Evolutionary conservation across 2,113 vertebrate genomes (phyloP), one percentile per base, ranked within the genome.

Genomic region (Megaleporinus macrocephalus): DNA sequence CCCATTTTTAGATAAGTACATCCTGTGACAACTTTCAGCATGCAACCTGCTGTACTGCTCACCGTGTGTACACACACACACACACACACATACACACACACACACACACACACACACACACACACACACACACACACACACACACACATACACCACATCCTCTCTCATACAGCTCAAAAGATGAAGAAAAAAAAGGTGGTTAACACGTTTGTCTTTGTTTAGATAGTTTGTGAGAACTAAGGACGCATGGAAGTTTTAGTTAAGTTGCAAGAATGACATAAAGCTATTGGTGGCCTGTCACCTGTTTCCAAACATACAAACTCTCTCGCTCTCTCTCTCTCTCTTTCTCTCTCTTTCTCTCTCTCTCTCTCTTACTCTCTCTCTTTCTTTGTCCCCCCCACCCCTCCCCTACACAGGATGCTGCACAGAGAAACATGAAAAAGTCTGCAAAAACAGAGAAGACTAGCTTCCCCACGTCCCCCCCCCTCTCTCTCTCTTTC

Each of bases 1-100:
- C 85, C 81, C 78, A 63, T 78, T 83, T 86, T 83, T 83, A 86
- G 81, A 86, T 83, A 86, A 86, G 71, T 36, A 86, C 81, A 83
- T 86, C 85, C 85, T 86, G 85, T 86, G 85, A 62, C 85, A 86
- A 53, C 81, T 72, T 82, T 83, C 53, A 72, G 68, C 80, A 47
- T 83, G 78, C 69, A 77, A 80, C 81, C 85, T 86, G 63, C 61
- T 83, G 62, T 86, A 80, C 55, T 81, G 61, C 81, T 83, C 61
- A 29, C 49, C 75, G n/a, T 80, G 81, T 83, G 71, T 74, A 79
- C 78, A 81, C 81, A 81, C 53, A 79, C 53, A 84, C 41, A 76
- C 76, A 62, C 70, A 79, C 16, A 70, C 26, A 81, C 36, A 78
- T 26, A 85, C 51, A n/a, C 61, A 80, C 13, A 36, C 14, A 78